These are phyloP conservation scores for Synchiropus splendidus DNA, from an alignment of 2,113 vertebrate species.

Conservation along the genomic window DNA sequence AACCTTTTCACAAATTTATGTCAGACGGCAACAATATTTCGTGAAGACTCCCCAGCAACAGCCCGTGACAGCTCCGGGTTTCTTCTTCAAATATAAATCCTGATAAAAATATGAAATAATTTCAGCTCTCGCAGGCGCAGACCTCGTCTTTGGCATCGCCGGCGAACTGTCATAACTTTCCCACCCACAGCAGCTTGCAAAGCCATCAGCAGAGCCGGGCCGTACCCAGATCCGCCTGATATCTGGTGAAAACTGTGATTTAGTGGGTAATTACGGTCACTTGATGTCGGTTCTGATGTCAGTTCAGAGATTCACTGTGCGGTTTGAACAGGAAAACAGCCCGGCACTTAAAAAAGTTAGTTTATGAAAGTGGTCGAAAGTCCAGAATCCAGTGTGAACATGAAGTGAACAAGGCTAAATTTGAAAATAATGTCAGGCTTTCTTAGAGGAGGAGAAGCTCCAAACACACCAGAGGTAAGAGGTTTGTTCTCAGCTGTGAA, in stretches of 20 bases:
- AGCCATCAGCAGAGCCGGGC: conserved; percentile 10
- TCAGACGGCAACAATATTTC: no score
- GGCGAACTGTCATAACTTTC: conserved; percentile 20
- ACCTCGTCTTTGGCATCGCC: conserved; percentile 17
- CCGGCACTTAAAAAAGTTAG: no score
- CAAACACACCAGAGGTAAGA: no score
- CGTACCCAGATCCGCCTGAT: neutral
- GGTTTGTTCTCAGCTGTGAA: no score
- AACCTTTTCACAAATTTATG: no score
- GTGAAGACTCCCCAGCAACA: no score
- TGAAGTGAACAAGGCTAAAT: no score
- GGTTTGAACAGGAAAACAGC: neutral
- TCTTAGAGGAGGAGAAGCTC: no score
- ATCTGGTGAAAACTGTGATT: conserved; percentile 4
- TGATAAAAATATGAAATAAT: conserved; percentile 9
- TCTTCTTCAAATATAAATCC: conserved; percentile 4
- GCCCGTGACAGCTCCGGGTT: neutral
- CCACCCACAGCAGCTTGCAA: conserved; percentile 5
- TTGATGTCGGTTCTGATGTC: neutral
- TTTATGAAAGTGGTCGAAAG: no score
- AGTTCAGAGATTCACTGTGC: neutral
- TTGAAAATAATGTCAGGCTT: no score
- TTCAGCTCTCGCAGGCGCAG: conserved; percentile 1
- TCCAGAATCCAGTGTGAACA: no score
- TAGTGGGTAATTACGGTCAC: no score